A percentile compares a stretch with the other conserved stretches of the same genome.
Conservation (phyloP, 2,113 vertebrate species). For the Myotis yumanensis region DNA sequence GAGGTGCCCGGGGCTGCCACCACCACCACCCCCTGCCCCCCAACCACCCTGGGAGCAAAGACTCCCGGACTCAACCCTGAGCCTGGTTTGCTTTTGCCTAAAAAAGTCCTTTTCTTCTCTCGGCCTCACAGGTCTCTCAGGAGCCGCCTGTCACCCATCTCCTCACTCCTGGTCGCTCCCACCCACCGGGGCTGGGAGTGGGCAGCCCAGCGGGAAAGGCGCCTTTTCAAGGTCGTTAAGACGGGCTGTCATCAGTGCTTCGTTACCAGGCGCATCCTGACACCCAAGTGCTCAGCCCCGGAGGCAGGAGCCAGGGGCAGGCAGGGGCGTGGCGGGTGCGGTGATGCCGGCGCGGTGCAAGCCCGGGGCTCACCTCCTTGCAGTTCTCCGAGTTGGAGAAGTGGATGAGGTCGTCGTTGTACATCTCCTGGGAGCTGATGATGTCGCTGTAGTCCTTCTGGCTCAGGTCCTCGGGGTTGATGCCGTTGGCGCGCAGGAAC, state of each 20-base stretch:
- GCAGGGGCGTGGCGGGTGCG: neutral
- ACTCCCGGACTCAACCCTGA: too few relatives aligned
- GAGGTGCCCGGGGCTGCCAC: neutral
- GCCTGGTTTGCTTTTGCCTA: rapidly evolving
- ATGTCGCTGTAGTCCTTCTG: slow-evolving; percentile 99
- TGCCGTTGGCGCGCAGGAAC: slow-evolving; percentile 97
- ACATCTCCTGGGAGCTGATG: slow-evolving; percentile 99
- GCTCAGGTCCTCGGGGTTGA: slow-evolving; percentile 98
- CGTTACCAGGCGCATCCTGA: neutral
- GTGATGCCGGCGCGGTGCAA: too few relatives aligned
- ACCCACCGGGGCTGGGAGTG: neutral
- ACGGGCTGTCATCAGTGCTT: neutral
- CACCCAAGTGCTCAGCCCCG: neutral
- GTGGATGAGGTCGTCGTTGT: slow-evolving; percentile 99
- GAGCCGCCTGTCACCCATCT: neutral
- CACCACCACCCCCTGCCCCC: neutral
- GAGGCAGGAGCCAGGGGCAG: neutral
- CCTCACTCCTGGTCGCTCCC: neutral
- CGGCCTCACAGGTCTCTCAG: neutral
- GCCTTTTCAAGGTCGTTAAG: slow-evolving; percentile 24
- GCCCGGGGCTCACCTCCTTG: slow-evolving; percentile 91
- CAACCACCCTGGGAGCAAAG: neutral
- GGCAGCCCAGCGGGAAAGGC: neutral
- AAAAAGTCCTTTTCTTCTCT: neutral
- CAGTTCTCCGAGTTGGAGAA: slow-evolving; percentile 99